A percentile compares a stretch with the other conserved stretches of the same genome.
These are phyloP conservation scores for Cercopithecus diana DNA, from an alignment of 2,797 vertebrate species.

Conservation along the genomic window DNA sequence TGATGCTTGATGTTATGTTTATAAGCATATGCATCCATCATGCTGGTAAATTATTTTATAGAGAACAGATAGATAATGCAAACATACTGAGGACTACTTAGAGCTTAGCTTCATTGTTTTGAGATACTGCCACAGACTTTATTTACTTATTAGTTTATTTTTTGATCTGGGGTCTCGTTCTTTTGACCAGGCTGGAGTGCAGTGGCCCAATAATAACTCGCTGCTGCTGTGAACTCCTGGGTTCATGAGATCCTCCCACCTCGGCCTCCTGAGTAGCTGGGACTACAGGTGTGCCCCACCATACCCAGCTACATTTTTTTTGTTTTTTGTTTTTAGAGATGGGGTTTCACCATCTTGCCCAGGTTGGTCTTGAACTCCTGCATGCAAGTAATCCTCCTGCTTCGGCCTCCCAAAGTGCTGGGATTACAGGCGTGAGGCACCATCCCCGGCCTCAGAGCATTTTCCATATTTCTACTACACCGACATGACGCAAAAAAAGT, in stretches of 20 bases:
- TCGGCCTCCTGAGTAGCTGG: too few relatives aligned
- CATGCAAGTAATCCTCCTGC: neutral
- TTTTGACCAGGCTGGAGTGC: too few relatives aligned
- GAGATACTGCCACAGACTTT: neutral
- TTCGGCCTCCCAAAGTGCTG: neutral
- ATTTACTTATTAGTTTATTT: neutral
- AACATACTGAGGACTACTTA: neutral
- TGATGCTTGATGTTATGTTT: neutral
- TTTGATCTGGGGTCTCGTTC: too few relatives aligned
- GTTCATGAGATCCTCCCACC: too few relatives aligned
- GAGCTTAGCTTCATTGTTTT: conserved; percentile 30
- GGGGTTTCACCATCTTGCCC: too few relatives aligned
- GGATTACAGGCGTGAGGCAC: neutral
- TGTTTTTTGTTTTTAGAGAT: too few relatives aligned
- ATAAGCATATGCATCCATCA: neutral
- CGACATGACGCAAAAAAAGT: neutral
- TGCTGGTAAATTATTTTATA: conserved; percentile 19
- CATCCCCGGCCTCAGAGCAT: neutral
- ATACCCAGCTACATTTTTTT: too few relatives aligned
- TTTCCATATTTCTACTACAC: neutral
- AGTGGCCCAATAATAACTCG: too few relatives aligned
- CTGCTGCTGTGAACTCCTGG: too few relatives aligned
- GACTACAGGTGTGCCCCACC: too few relatives aligned
- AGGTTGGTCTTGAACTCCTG: too few relatives aligned
- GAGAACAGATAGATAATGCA: neutral